Evolutionary conservation across 2,113 vertebrate species (phyloP).

Genomic region (Myrmecobius fasciatus): DNA sequence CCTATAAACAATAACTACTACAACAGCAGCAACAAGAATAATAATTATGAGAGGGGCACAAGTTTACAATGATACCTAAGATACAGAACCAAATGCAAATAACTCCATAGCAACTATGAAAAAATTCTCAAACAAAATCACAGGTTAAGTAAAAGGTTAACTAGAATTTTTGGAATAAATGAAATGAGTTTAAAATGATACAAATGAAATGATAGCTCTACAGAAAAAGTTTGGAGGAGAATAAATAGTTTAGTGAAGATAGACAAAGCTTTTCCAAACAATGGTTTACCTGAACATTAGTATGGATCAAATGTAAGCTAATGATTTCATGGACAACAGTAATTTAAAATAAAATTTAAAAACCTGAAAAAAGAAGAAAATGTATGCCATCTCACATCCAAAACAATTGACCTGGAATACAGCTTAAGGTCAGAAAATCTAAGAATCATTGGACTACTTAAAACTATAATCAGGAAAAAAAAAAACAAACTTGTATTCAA

Average conservation of each 20-base stretch:
- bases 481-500: neutral
- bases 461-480: neutral
- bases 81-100: neutral
- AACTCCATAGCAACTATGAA: neutral
- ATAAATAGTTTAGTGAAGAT: neutral
- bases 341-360: neutral
- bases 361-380: neutral
- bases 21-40: neutral
- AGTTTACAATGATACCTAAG: neutral
- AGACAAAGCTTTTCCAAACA: neutral
- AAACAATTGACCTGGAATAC: neutral
- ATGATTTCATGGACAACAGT: neutral
- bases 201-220: neutral
- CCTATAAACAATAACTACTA: neutral
- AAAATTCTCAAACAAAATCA: neutral
- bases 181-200: neutral
- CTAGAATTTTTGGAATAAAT: neutral
- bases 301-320: neutral
- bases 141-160: neutral
- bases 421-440: neutral
- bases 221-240: neutral
- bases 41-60: neutral
- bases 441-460: neutral
- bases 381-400: neutral
- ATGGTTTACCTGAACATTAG: neutral